A percentile compares a stretch with the other conserved stretches of the same genome.
Evolutionary conservation across 2,113 vertebrate genomes (phyloP).

Genomic region (Phrynocephalus versicolor): DNA sequence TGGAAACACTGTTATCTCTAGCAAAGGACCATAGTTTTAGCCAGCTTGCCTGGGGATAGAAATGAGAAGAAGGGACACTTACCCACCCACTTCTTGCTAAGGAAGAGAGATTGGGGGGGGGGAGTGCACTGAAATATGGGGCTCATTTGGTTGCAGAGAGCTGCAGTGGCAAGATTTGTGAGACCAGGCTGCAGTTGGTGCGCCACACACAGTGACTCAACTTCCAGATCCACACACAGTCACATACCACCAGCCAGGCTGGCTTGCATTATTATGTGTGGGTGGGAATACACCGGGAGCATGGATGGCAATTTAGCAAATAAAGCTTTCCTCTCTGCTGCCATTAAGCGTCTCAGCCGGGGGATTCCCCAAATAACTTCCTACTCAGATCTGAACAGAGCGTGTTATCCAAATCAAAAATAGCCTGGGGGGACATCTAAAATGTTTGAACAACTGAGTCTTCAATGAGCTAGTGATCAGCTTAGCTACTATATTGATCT

Average conservation of each 20-base stretch:
- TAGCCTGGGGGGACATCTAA: background rate
- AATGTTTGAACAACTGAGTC: background rate
- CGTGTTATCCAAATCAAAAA: background rate
- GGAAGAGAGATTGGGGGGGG: background rate
- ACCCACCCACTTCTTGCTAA: background rate
- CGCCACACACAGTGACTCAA: too few species aligned
- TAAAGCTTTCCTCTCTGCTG: background rate
- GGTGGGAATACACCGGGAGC: background rate
- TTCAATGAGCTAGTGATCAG: background rate
- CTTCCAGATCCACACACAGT: too few species aligned
- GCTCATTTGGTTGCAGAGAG: background rate
- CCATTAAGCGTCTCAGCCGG: background rate
- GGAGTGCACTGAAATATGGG: background rate
- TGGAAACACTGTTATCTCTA: constrained; percentile 34
- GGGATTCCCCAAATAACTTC: background rate
- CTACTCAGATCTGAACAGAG: background rate
- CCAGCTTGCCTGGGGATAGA: constrained; percentile 4
- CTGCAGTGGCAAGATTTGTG: background rate
- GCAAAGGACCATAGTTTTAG: constrained; percentile 15
- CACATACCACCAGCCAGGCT: background rate
- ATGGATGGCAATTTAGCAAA: background rate
- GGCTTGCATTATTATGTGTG: constrained; percentile 3
- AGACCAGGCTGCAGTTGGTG: background rate
- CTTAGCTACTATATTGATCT: background rate
- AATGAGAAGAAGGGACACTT: constrained; percentile 2